A percentile compares a stretch with the other conserved stretches of the same genome.
Evolutionary conservation across 2,113 vertebrate species (phyloP).

Genomic region (Leucoraja erinaceus): DNA sequence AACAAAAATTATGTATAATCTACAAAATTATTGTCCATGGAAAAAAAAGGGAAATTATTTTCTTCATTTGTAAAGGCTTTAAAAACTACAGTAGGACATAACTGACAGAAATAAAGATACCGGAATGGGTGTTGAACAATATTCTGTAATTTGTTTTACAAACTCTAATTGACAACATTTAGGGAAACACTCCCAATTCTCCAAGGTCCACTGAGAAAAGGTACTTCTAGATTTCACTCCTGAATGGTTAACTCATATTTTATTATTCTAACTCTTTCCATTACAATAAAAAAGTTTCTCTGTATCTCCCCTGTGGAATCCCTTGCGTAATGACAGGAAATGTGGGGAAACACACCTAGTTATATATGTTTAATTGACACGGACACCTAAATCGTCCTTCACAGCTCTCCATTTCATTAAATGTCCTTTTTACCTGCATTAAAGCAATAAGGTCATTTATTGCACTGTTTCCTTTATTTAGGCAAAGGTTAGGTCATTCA

Average conservation of each 20-base stretch:
- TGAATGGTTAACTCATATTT: neutral
- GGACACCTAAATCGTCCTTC: neutral
- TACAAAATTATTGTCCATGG: too few relatives aligned
- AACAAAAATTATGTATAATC: neutral
- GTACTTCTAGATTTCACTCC: neutral
- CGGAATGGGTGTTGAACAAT: neutral
- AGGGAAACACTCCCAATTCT: neutral
- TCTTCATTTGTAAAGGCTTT: neutral
- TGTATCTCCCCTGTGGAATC: neutral
- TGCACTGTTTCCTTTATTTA: neutral
- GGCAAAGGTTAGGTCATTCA: neutral
- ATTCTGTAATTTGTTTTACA: neutral
- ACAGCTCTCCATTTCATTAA: too few relatives aligned
- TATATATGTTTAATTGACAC: neutral
- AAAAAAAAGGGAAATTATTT: neutral
- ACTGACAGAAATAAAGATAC: neutral
- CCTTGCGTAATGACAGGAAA: neutral
- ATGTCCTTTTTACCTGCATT: neutral
- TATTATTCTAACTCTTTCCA: neutral
- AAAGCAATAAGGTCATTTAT: neutral
- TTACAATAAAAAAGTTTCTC: neutral
- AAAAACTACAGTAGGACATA: neutral
- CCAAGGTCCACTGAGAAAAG: neutral
- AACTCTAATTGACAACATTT: neutral
- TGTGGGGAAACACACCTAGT: too few relatives aligned